Evolutionary conservation across 2,113 vertebrate species (phyloP), one percentile per base, ranked within the genome.

Genomic region (Psophia crepitans): DNA sequence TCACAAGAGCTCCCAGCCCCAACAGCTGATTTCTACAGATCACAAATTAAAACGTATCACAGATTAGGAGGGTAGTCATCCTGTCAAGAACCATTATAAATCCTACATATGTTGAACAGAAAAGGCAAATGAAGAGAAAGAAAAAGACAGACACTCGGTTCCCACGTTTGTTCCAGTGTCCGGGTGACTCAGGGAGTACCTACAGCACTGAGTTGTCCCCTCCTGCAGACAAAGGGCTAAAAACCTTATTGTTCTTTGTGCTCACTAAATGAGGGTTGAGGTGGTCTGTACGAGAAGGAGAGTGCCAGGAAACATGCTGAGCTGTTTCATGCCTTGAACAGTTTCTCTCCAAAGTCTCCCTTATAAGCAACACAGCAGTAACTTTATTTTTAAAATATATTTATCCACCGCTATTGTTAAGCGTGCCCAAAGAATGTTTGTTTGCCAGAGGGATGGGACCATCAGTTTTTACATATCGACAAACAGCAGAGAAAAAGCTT

Each of bases 361-460:
- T 87, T 74, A 56, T 5, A 74, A 84, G 92, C 84, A 58, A 89
- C 39, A 4, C 22, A 51, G 86, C 46, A 74, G 39, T 54, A 84
- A 84, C 68, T 94, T 66, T 3, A 92, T 66, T 92, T 77, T 71
- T 74, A 57, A 93, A 80, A 90, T 24, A 39, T 71, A 81, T 97
- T 97, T 96, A 94, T 74, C 80, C 90, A 88, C 63, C 33, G 19
- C 80, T 77, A 56, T 63, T 88, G 78, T 81, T 86, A 94, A 96
- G 94, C 5, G 33, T 66, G 91, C 60, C 79, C 88, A 37, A 80
- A 94, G 92, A 94, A 91, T 77, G 91, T 94, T 61, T 93, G 30
- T 96, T 96, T 97, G 97, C 90, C 88, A 35, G 91, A 94, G 94
- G 78, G 87, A 95, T 66, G 81, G 92, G 73, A 96, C 94, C 80